Conservation (phyloP, 2,888 invertebrate species). For the Lobophora halterata region DNA sequence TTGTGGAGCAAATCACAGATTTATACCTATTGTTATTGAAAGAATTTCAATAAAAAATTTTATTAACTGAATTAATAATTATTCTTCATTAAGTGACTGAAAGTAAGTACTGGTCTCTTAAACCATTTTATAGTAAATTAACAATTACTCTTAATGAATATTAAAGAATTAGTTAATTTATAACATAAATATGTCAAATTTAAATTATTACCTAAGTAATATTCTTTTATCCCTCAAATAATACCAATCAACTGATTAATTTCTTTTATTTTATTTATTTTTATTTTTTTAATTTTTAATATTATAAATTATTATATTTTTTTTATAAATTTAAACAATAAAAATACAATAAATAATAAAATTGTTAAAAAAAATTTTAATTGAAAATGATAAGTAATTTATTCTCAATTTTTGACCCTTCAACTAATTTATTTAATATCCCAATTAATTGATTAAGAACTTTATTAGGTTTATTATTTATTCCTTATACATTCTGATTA, state of each 20-base stretch:
- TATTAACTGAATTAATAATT: constrained; percentile 80
- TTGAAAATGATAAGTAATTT: constrained; percentile 85
- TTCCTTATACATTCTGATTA: constrained; percentile 77
- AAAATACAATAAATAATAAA: constrained; percentile 44
- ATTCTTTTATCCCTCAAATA: constrained; percentile 87
- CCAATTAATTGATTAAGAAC: constrained; percentile 83
- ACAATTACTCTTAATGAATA: constrained; percentile 83
- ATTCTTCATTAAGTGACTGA: constrained; percentile 83
- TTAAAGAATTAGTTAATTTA: constrained; percentile 81
- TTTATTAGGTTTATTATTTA: constrained; percentile 71
- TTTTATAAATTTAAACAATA: constrained; percentile 44
- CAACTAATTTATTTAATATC: constrained; percentile 71
- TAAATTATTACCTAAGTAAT: constrained; percentile 80
- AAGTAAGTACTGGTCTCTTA: constrained; percentile 86
- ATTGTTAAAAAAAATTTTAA: constrained; percentile 44
- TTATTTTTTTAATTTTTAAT: constrained; percentile 72
- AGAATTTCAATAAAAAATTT: constrained; percentile 76
- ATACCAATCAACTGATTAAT: constrained; percentile 81
- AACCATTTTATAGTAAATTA: constrained; percentile 83
- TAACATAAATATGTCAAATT: constrained; percentile 84
- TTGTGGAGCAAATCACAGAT: constrained; percentile 89
- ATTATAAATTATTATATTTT: constrained; percentile 75
- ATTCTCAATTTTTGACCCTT: constrained; percentile 85
- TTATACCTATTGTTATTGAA: constrained; percentile 88
- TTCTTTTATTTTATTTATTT: constrained; percentile 60